A percentile compares a stretch with the other conserved stretches of the same genome.
phyloP scores from a whole-genome alignment of 2,888 invertebrate genomes.

The Dioctria rufipes region DNA sequence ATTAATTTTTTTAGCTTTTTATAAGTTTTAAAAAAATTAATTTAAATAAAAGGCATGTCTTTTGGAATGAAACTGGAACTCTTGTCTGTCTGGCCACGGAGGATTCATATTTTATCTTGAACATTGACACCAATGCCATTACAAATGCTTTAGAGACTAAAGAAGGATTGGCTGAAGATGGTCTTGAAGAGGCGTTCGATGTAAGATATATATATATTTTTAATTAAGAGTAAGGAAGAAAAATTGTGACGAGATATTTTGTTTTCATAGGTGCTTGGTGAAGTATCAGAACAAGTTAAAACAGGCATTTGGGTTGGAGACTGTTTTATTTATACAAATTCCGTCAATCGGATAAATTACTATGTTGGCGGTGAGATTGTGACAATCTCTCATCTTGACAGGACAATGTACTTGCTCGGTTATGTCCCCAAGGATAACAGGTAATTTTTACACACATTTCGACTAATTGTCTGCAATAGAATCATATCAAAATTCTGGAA shows the following conservation, averaged over 20 bases:
- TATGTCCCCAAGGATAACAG: conserved; percentile 96
- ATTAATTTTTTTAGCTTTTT: conserved; percentile 54
- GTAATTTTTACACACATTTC: conserved; percentile 62
- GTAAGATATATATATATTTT: conserved; percentile 71
- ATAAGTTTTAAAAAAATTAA: conserved; percentile 48
- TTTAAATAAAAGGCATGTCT: conserved; percentile 78
- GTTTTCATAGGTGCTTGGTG: conserved; percentile 80
- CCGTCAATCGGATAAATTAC: conserved; percentile 97
- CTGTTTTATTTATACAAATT: conserved; percentile 99
- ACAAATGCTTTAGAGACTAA: conserved; percentile 82
- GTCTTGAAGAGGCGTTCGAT: conserved; percentile 96
- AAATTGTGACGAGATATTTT: conserved; percentile 29
- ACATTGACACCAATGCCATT: conserved; percentile 89
- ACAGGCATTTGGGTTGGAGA: conserved; percentile 99
- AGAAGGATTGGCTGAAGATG: conserved; percentile 88
- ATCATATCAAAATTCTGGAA: too few species aligned
- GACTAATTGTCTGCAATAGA: too few species aligned
- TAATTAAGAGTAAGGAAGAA: too few species aligned
- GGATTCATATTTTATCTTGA: conserved; percentile 94
- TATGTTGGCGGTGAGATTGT: conserved; percentile 99
- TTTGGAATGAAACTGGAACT: conserved; percentile 97
- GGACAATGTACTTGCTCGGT: conserved; percentile 96
- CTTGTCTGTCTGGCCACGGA: conserved; percentile 95
- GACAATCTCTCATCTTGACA: conserved; percentile 96
- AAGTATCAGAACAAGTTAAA: conserved; percentile 92